Evolutionary conservation across 1,140 invertebrate species (phyloP).

Genomic region (Eubasilissa regina): DNA sequence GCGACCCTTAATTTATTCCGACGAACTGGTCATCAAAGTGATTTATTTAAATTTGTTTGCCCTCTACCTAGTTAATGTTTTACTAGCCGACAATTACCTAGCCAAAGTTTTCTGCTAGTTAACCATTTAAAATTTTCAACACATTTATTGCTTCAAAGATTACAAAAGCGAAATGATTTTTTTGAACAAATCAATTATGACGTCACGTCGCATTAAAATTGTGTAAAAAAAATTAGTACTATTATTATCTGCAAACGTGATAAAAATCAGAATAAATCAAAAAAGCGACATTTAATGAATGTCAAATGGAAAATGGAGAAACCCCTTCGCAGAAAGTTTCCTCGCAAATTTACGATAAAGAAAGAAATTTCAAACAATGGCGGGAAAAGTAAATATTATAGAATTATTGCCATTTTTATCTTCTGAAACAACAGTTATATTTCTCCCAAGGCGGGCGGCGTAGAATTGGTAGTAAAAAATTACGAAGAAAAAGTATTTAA

Average conservation of each 20-base stretch:
- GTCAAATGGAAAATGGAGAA: constrained; percentile 8
- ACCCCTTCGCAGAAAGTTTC: constrained; percentile 13
- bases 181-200: no score
- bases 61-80: no score
- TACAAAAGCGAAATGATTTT: no score
- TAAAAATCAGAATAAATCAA: constrained; percentile 17
- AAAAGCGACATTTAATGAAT: constrained; percentile 13
- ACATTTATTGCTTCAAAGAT: no score
- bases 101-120: no score
- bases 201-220: no score
- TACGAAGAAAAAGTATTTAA: constrained; percentile 40
- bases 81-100: no score
- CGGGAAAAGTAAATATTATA: constrained; percentile 25
- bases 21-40: no score
- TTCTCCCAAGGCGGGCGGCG: background rate
- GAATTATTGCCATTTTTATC: constrained; percentile 26
- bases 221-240: background rate
- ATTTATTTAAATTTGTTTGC: no score
- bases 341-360: constrained; percentile 16
- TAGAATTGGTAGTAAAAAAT: constrained; percentile 25
- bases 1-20: no score
- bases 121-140: no score
- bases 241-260: background rate
- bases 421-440: constrained; percentile 20
- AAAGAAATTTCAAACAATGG: constrained; percentile 11